phyloP scores from a whole-genome alignment of 1,140 invertebrate genomes.

The Cotesia vestalis region DNA sequence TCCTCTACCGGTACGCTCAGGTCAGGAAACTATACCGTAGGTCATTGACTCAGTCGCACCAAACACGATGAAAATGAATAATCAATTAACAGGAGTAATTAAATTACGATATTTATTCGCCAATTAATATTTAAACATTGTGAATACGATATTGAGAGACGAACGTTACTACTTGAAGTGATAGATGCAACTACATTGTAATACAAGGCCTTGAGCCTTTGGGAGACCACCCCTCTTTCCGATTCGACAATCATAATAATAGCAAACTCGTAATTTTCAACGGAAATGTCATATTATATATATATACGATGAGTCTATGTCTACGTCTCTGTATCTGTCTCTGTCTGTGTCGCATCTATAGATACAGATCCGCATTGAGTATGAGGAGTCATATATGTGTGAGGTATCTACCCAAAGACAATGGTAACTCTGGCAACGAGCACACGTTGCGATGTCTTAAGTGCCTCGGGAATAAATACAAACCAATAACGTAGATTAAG shows the following conservation, averaged over 20 bases:
- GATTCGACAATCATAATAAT: conserved; percentile 36
- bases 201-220: conserved; percentile 24
- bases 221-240: conserved; percentile 28
- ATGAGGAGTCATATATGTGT: background rate
- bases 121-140: no score
- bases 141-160: background rate
- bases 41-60: no score
- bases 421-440: background rate
- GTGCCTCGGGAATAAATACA: conserved; percentile 26
- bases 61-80: no score
- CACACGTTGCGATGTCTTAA: background rate
- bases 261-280: conserved; percentile 30
- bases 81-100: no score
- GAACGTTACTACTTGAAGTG: conserved; percentile 34
- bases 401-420: no score
- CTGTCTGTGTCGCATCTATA: background rate
- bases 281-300: conserved; percentile 16
- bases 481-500: conserved; percentile 33
- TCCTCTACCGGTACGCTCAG: no score
- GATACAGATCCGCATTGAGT: background rate
- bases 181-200: conserved; percentile 39
- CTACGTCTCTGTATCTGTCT: background rate
- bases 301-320: background rate
- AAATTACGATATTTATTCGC: no score
- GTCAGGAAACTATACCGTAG: no score